phyloP scores from a whole-genome alignment of 2,113 vertebrate species.

The Typhlomys cinereus region DNA sequence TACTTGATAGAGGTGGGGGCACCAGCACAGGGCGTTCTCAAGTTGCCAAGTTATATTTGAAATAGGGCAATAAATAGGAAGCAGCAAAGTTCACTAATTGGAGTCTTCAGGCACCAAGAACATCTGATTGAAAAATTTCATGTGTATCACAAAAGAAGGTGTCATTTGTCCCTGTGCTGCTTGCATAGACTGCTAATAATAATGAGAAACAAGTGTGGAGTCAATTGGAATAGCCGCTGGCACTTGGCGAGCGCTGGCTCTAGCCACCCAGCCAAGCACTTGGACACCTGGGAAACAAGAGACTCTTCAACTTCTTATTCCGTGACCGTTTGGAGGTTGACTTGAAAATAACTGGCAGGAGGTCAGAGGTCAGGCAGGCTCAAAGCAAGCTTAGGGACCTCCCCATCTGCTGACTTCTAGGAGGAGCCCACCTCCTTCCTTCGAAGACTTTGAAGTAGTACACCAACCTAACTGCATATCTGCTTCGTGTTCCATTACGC shows the following conservation, averaged over 20 bases:
- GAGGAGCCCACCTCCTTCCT: fast-evolving
- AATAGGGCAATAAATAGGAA: not conserved
- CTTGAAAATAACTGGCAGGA: not conserved
- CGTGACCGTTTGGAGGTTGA: not conserved
- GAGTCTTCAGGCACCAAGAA: not conserved
- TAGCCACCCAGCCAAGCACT: not conserved
- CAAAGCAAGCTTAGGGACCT: not conserved
- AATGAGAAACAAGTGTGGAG: fast-evolving
- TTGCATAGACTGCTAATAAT: no score
- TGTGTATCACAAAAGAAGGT: fast-evolving
- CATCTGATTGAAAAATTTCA: not conserved
- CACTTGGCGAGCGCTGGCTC: fast-evolving
- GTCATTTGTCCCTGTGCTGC: fast-evolving
- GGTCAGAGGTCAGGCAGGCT: not conserved
- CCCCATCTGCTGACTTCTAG: fast-evolving
- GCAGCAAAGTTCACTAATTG: not conserved
- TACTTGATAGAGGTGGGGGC: not conserved
- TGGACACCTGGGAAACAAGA: no score
- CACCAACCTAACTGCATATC: fast-evolving
- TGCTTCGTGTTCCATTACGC: not conserved
- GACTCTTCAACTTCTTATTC: not conserved
- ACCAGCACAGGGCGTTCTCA: not conserved
- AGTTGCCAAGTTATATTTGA: not conserved
- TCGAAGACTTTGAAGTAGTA: not conserved
- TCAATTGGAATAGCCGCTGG: fast-evolving